Evolutionary conservation across 2,113 vertebrate species (phyloP).

Genomic region (Beaufortia kweichowensis): DNA sequence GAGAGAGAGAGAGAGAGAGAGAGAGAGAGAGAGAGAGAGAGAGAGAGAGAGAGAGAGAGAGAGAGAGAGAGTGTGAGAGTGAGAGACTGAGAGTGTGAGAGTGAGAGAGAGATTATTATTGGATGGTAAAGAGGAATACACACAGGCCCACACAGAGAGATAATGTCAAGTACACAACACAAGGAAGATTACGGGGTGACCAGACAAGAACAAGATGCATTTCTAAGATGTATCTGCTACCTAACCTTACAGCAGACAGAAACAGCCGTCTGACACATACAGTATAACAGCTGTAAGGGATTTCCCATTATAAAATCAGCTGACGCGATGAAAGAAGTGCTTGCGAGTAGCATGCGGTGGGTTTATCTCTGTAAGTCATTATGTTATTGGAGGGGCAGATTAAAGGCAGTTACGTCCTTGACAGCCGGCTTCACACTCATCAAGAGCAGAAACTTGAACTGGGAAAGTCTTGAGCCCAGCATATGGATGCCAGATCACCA

Average conservation of each 20-base stretch:
- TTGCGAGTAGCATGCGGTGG: conserved; percentile 69
- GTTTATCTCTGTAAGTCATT: conserved; percentile 72
- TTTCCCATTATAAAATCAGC: conserved; percentile 78
- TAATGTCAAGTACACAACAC: neutral
- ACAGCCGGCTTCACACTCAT: conserved; percentile 71
- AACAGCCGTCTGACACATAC: conserved; percentile 64
- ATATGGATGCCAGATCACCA: conserved; percentile 67
- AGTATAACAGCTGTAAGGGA: conserved; percentile 78
- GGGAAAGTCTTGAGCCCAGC: conserved; percentile 61
- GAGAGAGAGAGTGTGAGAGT: too few relatives aligned
- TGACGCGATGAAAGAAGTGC: conserved; percentile 76
- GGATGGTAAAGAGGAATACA: neutral
- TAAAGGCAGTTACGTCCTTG: conserved; percentile 72
- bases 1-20: too few relatives aligned
- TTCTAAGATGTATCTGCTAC: conserved; percentile 14
- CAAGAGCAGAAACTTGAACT: conserved; percentile 69
- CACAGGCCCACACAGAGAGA: neutral
- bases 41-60: too few relatives aligned
- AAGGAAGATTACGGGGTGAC: neutral
- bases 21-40: too few relatives aligned
- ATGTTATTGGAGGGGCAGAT: conserved; percentile 70
- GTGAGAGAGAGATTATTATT: too few relatives aligned
- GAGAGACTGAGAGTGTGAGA: too few relatives aligned
- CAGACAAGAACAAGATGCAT: conserved; percentile 35
- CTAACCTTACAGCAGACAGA: conserved; percentile 54